Evolutionary conservation across 1,140 invertebrate genomes (phyloP).

Genomic region (Drosophila sulfurigaster): DNA sequence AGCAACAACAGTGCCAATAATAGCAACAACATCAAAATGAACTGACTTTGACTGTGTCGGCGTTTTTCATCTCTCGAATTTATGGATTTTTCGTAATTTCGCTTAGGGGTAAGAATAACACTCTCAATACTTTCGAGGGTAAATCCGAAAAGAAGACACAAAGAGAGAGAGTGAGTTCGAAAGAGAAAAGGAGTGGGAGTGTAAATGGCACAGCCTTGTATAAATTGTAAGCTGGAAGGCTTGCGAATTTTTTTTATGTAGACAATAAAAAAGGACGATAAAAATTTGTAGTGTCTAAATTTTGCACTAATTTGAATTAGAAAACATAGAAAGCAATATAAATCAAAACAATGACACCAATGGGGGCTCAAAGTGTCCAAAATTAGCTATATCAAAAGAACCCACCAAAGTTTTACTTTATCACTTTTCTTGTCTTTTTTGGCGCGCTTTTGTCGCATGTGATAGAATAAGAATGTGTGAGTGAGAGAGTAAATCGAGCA

Average conservation of each 20-base stretch:
- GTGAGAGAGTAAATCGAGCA: neutral
- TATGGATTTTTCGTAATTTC: constrained; percentile 76
- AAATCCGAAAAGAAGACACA: constrained; percentile 1
- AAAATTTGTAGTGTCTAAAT: constrained; percentile 63
- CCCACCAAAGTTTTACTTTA: constrained; percentile 9
- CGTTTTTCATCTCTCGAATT: constrained; percentile 79
- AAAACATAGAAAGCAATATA: constrained; percentile 9
- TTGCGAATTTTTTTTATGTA: constrained; percentile 46
- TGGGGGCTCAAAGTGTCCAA: constrained; percentile 21
- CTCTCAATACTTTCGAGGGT: constrained; percentile 13
- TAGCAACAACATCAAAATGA: constrained; percentile 50
- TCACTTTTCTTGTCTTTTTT: constrained; percentile 20
- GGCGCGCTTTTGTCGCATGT: constrained; percentile 42
- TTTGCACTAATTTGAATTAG: constrained; percentile 64
- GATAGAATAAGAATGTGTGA: neutral
- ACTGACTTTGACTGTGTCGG: constrained; percentile 70
- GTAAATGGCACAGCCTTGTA: neutral
- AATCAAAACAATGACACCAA: neutral
- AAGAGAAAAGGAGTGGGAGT: constrained; percentile 10
- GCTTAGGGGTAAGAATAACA: constrained; percentile 58
- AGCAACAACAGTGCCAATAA: constrained; percentile 38
- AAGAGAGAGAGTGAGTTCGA: neutral
- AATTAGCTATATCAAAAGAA: constrained; percentile 1
- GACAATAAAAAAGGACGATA: constrained; percentile 54
- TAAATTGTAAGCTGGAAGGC: constrained; percentile 1